These are phyloP conservation scores for Neodiprion virginianus DNA, from an alignment of 1,140 invertebrate genomes.

Conservation along the genomic window DNA sequence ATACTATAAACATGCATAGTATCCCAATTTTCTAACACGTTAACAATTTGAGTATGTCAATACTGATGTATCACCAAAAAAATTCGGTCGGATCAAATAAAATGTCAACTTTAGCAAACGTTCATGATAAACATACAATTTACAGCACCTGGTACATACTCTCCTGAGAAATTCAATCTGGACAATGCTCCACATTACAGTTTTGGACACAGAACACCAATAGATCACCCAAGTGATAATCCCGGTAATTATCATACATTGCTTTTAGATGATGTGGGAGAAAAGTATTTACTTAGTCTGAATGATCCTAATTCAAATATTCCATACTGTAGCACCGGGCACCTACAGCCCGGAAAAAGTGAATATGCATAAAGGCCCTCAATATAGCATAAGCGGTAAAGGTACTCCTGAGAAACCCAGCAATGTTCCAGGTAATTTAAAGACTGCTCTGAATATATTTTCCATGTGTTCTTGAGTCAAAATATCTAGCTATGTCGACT, in stretches of 20 bases:
- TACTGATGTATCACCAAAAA: no score
- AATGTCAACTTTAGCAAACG: neutral
- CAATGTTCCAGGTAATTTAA: slow-evolving; percentile 36
- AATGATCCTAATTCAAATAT: slow-evolving; percentile 7
- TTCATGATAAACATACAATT: neutral
- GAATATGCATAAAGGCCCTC: slow-evolving; percentile 6
- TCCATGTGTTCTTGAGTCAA: slow-evolving; percentile 52
- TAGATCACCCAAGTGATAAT: slow-evolving; percentile 54
- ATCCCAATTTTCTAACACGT: no score
- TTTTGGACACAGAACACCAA: slow-evolving; percentile 27
- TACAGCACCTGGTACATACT: slow-evolving; percentile 64
- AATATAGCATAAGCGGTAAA: slow-evolving; percentile 17
- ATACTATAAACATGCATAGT: no score
- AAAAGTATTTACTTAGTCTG: neutral
- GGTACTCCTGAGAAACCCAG: slow-evolving; percentile 21
- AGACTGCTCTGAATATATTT: slow-evolving; percentile 54
- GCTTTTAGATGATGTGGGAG: neutral
- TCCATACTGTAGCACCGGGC: slow-evolving; percentile 1
- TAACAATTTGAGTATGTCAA: no score
- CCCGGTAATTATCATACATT: slow-evolving; percentile 45
- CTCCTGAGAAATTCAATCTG: slow-evolving; percentile 67
- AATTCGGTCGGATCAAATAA: no score
- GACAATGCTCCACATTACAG: slow-evolving; percentile 27
- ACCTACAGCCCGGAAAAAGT: slow-evolving; percentile 16
- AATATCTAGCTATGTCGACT: slow-evolving; percentile 44